A percentile compares a stretch with the other conserved stretches of the same genome.
Conservation (phyloP, 2,113 vertebrate genomes). For the Sakesphorus luctuosus region DNA sequence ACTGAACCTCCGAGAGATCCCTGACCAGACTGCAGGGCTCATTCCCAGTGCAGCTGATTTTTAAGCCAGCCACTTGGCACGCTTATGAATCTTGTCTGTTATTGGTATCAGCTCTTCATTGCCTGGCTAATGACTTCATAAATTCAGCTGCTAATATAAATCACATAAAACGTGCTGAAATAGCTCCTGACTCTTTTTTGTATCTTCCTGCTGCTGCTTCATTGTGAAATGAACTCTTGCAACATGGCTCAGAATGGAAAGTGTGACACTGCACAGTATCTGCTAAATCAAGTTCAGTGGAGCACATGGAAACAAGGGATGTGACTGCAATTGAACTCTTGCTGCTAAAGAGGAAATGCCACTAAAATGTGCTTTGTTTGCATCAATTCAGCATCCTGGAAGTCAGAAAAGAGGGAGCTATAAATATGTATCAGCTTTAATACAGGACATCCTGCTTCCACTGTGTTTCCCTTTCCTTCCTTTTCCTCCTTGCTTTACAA, state of each 20-base stretch:
- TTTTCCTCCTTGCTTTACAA: slow-evolving; percentile 32
- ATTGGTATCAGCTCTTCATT: background rate
- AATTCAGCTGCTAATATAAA: background rate
- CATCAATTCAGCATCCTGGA: slow-evolving; percentile 1
- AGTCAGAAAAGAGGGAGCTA: slow-evolving; percentile 7
- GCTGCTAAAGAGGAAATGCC: slow-evolving; percentile 5
- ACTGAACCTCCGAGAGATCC: background rate
- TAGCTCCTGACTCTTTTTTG: background rate
- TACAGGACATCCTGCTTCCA: slow-evolving; percentile 43
- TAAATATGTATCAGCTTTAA: slow-evolving; percentile 41
- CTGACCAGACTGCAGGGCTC: background rate
- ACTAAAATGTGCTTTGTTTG: slow-evolving; percentile 5
- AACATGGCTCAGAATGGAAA: background rate
- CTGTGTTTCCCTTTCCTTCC: background rate
- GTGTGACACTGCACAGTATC: background rate
- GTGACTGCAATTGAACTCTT: background rate
- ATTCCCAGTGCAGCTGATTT: background rate
- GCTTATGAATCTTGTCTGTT: background rate
- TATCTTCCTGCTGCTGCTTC: background rate
- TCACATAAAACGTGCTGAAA: background rate
- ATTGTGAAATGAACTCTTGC: background rate
- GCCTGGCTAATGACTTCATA: background rate
- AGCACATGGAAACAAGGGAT: background rate
- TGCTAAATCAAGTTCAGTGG: background rate
- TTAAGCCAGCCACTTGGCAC: background rate